Evolutionary conservation across 2,888 invertebrate genomes (phyloP).

Genomic region (Trachelus stipa): DNA sequence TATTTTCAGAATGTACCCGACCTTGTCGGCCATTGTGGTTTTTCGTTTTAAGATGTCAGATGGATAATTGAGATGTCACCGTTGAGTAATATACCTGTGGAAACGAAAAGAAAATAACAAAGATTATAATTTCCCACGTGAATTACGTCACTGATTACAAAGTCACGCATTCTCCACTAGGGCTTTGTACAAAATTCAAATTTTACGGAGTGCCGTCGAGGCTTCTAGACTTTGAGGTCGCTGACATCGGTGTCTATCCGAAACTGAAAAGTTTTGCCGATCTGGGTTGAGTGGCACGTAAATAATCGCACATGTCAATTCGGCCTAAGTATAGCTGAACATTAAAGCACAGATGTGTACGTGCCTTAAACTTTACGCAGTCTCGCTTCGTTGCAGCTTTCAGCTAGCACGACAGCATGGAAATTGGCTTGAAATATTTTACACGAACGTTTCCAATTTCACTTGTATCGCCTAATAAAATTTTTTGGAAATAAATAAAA

Average conservation of each 20-base stretch:
- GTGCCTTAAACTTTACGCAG: background rate
- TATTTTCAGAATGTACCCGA: slow-evolving; percentile 45
- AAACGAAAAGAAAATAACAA: background rate
- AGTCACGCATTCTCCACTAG: background rate
- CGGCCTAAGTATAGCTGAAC: slow-evolving; percentile 37
- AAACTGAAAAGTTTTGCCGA: slow-evolving; percentile 17
- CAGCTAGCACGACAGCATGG: background rate
- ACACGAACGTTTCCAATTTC: background rate
- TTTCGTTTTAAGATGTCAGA: background rate
- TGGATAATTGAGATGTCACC: slow-evolving; percentile 1
- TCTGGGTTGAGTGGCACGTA: slow-evolving; percentile 35
- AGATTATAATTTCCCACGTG: background rate
- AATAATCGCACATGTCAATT: slow-evolving; percentile 46
- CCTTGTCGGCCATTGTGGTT: slow-evolving; percentile 8
- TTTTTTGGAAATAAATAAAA: background rate
- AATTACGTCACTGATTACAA: background rate
- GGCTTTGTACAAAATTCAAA: background rate
- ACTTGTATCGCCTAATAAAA: background rate
- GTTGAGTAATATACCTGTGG: background rate
- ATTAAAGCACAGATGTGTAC: slow-evolving; percentile 23
- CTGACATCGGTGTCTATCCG: slow-evolving; percentile 3
- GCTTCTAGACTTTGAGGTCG: background rate
- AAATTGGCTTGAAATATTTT: background rate
- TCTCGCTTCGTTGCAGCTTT: background rate
- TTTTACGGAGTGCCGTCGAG: background rate